Conservation (phyloP, 2,888 invertebrate genomes). For the Zaprionus lineosus region DNA sequence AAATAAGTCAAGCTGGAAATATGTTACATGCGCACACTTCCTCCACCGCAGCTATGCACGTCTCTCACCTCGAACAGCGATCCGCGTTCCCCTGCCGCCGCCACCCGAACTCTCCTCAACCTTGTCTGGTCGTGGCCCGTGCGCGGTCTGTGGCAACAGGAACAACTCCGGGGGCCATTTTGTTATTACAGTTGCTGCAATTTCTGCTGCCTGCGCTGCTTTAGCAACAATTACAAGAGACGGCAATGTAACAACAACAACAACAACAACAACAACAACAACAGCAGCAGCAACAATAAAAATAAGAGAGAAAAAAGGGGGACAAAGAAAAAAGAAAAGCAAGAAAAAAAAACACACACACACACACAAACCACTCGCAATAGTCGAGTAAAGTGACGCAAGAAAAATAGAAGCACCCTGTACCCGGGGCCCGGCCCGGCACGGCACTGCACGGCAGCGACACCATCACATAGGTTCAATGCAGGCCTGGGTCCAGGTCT, state of each 20-base stretch:
- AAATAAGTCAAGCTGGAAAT: slow-evolving; percentile 75
- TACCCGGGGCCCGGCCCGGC: too few relatives aligned
- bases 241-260: slow-evolving; percentile 24
- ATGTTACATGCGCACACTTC: slow-evolving; percentile 54
- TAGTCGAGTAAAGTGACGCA: slow-evolving; percentile 19
- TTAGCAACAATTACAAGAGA: slow-evolving; percentile 68
- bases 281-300: too few relatives aligned
- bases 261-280: neutral
- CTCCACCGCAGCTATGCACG: too few relatives aligned
- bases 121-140: neutral
- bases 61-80: too few relatives aligned
- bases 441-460: slow-evolving; percentile 5
- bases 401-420: slow-evolving; percentile 60
- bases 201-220: slow-evolving; percentile 64
- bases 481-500: neutral
- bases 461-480: neutral
- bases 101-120: neutral
- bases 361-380: slow-evolving; percentile 12
- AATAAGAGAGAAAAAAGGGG: too few relatives aligned
- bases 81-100: neutral
- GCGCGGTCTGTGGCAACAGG: slow-evolving; percentile 39
- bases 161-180: slow-evolving; percentile 75
- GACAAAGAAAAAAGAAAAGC: slow-evolving; percentile 14
- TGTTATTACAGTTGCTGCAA: slow-evolving; percentile 75
- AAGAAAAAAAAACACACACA: slow-evolving; percentile 16